Evolutionary conservation across 2,113 vertebrate species (phyloP).

Genomic region (Merops nubicus): DNA sequence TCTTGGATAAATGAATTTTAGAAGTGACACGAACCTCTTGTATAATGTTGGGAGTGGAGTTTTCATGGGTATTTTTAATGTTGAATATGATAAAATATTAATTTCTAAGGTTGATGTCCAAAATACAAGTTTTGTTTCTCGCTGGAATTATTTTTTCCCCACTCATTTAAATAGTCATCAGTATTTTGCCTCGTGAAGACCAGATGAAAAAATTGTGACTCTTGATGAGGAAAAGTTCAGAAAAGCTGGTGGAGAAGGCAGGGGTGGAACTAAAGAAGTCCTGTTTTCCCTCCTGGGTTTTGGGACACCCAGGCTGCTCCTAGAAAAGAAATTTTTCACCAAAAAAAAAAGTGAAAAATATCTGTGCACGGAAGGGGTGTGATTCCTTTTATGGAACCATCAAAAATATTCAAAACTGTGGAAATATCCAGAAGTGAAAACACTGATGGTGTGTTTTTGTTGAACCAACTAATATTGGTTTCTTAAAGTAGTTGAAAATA

Average conservation of each 20-base stretch:
- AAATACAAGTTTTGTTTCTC: neutral
- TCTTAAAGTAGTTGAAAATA: neutral
- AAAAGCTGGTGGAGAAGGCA: neutral
- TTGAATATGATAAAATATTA: neutral
- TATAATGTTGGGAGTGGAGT: neutral
- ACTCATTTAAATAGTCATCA: neutral
- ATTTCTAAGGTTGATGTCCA: neutral
- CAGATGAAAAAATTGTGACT: neutral
- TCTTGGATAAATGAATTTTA: neutral
- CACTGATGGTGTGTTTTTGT: neutral
- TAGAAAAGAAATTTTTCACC: neutral
- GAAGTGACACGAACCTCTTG: neutral
- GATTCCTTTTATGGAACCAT: neutral
- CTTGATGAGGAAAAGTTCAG: neutral
- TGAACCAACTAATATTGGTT: neutral
- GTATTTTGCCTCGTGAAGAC: neutral
- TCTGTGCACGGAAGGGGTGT: neutral
- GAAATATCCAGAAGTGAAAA: neutral
- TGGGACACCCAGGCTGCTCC: neutral
- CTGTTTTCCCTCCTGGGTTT: neutral
- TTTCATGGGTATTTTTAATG: neutral
- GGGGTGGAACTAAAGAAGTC: neutral
- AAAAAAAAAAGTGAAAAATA: neutral
- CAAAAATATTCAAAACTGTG: neutral
- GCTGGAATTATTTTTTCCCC: neutral